Evolutionary conservation across 2,113 vertebrate species (phyloP).

Genomic region (Synodontis membranacea): DNA sequence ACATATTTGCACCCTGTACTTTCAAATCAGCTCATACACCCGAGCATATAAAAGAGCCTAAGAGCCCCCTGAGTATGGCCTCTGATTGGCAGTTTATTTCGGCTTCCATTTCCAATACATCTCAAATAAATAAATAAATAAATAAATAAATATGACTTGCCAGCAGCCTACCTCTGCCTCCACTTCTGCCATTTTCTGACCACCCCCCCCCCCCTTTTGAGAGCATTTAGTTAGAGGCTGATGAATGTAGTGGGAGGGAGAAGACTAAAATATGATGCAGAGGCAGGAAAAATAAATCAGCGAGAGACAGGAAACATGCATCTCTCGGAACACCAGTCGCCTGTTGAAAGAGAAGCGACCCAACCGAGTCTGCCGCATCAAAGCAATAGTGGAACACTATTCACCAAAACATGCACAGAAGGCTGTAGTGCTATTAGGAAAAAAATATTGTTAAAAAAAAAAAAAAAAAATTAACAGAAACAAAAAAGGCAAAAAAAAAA

Average conservation of each 20-base stretch:
- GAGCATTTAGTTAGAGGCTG: conserved; percentile 23
- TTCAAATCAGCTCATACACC: conserved; percentile 9
- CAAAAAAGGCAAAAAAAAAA: not conserved
- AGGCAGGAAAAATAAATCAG: conserved; percentile 32
- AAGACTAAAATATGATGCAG: conserved; percentile 20
- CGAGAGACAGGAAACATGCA: conserved; percentile 34
- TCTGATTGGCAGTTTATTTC: conserved; percentile 30
- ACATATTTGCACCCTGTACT: conserved; percentile 29
- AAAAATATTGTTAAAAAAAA: not conserved
- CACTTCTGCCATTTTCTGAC: conserved; percentile 11
- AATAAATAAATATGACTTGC: conserved; percentile 33
- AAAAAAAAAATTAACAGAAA: not conserved
- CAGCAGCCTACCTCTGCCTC: conserved; percentile 34
- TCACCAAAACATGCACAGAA: conserved; percentile 6
- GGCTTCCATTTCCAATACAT: conserved; percentile 17
- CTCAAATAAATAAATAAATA: too few relatives aligned
- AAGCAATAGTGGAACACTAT: not conserved
- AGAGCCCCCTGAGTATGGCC: not conserved
- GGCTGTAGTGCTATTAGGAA: not conserved
- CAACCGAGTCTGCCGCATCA: not conserved
- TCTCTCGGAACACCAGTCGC: not conserved
- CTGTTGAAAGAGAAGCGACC: not conserved
- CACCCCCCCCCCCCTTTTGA: not conserved
- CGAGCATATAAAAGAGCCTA: not conserved
- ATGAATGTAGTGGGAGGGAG: conserved; percentile 14